Evolutionary conservation across 2,888 invertebrate genomes (phyloP).

Genomic region (Byasa hedistus): DNA sequence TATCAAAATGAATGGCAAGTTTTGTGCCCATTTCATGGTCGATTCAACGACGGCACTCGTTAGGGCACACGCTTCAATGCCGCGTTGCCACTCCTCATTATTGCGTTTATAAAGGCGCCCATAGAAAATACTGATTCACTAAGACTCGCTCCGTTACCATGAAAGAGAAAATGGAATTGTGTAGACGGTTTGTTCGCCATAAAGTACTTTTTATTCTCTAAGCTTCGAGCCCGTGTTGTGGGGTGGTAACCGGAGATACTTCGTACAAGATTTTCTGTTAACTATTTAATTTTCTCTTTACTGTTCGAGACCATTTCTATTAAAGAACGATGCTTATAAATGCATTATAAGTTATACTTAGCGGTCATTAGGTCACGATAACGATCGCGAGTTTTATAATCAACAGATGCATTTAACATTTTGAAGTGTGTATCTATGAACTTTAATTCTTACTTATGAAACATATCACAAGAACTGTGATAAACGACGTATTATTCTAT

Average conservation of each 20-base stretch:
- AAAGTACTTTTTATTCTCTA: slow-evolving; percentile 61
- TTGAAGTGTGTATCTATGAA: background rate
- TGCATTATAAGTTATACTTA: background rate
- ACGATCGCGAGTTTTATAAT: background rate
- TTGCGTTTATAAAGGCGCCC: slow-evolving; percentile 78
- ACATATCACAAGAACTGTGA: background rate
- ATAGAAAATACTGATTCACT: slow-evolving; percentile 74
- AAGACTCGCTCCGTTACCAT: slow-evolving; percentile 66
- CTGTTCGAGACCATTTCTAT: slow-evolving; percentile 16
- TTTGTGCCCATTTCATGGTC: slow-evolving; percentile 72
- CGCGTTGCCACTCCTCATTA: slow-evolving; percentile 77
- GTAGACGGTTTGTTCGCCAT: slow-evolving; percentile 68
- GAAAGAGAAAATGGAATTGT: slow-evolving; percentile 79
- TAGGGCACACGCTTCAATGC: slow-evolving; percentile 71
- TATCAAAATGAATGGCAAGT: slow-evolving; percentile 64
- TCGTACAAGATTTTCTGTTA: slow-evolving; percentile 55
- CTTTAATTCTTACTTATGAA: background rate
- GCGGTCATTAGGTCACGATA: background rate
- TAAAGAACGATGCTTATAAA: slow-evolving; percentile 14
- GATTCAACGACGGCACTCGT: slow-evolving; percentile 77
- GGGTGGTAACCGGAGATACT: slow-evolving; percentile 52
- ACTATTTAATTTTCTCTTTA: slow-evolving; percentile 48
- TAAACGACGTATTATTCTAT: no score
- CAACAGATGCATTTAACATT: background rate
- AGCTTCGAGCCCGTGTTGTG: slow-evolving; percentile 45